These are phyloP conservation scores for Lasioglossum baleicum DNA, from an alignment of 1,140 invertebrate genomes.

Conservation along the genomic window DNA sequence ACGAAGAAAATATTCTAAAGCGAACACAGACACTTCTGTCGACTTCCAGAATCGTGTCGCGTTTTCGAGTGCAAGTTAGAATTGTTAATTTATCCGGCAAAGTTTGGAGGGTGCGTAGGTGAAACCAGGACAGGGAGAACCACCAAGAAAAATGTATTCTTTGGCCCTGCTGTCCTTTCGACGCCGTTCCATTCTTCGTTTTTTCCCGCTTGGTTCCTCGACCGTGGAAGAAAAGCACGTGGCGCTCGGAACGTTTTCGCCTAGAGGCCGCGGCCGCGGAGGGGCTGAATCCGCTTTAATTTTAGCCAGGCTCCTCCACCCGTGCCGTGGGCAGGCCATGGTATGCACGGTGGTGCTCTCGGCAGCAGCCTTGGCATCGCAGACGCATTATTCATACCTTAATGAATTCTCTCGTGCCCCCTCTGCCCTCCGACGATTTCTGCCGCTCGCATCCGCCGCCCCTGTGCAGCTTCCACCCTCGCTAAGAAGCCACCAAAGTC, in stretches of 20 bases:
- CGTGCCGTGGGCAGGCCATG: conserved; percentile 73
- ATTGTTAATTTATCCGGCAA: too few relatives aligned
- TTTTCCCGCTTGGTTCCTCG: background rate
- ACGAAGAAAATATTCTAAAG: too few relatives aligned
- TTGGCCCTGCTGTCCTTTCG: background rate
- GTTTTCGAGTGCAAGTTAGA: too few relatives aligned
- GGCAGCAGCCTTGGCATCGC: conserved; percentile 78
- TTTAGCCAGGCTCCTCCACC: conserved; percentile 73
- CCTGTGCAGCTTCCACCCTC: conserved; percentile 32
- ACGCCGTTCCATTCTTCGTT: background rate
- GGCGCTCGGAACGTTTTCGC: conserved; percentile 61
- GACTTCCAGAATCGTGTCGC: too few relatives aligned
- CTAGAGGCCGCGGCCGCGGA: conserved; percentile 57
- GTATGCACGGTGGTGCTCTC: conserved; percentile 74
- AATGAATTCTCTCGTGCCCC: conserved; percentile 75
- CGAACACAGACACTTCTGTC: too few relatives aligned
- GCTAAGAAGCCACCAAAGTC: conserved; percentile 34
- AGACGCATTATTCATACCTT: conserved; percentile 80
- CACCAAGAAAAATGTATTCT: too few relatives aligned
- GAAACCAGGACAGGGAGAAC: too few relatives aligned
- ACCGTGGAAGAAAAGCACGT: conserved; percentile 56
- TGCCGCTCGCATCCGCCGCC: background rate
- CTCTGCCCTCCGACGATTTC: conserved; percentile 2
- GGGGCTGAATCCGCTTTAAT: conserved; percentile 76
- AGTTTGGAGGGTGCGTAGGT: too few relatives aligned